Percentiles rank a stretch among this genome's conserved stretches.
These are phyloP conservation scores for Chrysopa pallens DNA, from an alignment of 1,140 invertebrate genomes.

Conservation along the genomic window DNA sequence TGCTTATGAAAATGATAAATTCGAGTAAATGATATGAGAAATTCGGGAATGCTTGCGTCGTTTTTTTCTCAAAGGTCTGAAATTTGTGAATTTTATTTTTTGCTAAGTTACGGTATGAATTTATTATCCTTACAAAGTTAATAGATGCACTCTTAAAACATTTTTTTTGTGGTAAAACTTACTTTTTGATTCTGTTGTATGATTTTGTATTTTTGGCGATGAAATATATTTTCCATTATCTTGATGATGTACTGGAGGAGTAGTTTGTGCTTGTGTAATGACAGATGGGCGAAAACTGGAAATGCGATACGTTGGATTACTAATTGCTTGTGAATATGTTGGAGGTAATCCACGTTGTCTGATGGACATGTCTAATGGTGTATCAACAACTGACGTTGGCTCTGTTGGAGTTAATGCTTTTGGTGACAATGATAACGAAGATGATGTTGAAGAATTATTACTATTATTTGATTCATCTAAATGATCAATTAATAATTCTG, in stretches of 20 bases:
- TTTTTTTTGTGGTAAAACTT: too few relatives aligned
- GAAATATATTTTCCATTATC: conserved; percentile 5
- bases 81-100: too few relatives aligned
- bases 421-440: background rate
- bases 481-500: conserved; percentile 11
- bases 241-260: conserved; percentile 4
- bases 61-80: too few relatives aligned
- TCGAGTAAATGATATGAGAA: too few relatives aligned
- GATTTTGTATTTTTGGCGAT: background rate
- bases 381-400: conserved; percentile 21
- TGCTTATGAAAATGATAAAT: too few relatives aligned
- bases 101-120: too few relatives aligned
- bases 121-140: too few relatives aligned
- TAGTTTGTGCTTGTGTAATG: background rate
- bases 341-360: conserved; percentile 30
- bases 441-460: background rate
- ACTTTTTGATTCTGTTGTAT: too few relatives aligned
- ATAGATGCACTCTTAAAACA: too few relatives aligned
- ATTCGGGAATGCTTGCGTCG: too few relatives aligned
- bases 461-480: conserved; percentile 4
- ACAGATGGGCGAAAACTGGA: background rate
- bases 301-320: conserved; percentile 22
- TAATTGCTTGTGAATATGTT: conserved; percentile 29
- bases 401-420: conserved; percentile 8
- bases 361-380: conserved; percentile 32